phyloP scores from a whole-genome alignment of 2,113 vertebrate genomes.

The Herpetotheres cachinnans region DNA sequence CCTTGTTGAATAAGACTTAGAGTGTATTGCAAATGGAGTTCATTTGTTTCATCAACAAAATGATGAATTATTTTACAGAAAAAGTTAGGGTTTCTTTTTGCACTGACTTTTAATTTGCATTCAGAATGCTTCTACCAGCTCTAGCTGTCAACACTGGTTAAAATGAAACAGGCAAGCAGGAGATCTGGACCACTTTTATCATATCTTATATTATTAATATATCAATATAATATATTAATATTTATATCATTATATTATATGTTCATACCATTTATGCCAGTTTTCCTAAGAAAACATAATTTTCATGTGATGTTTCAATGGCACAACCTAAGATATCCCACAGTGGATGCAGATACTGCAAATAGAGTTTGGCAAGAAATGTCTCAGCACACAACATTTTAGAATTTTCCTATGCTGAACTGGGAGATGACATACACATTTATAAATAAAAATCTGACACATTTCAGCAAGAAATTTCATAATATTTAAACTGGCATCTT shows the following conservation, averaged over 20 bases:
- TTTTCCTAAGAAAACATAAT: neutral
- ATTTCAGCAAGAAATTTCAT: neutral
- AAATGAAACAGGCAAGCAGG: neutral
- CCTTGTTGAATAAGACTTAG: neutral
- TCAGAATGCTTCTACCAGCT: neutral
- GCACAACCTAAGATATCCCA: neutral
- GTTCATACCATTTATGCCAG: neutral
- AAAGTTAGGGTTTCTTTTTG: neutral
- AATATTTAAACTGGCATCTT: neutral
- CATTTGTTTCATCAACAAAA: neutral
- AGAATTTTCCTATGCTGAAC: neutral
- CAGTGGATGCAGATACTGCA: neutral
- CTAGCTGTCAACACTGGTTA: neutral
- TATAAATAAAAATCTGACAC: neutral
- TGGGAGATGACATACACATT: neutral
- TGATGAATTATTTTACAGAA: neutral
- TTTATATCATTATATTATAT: too few species aligned
- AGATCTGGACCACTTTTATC: neutral
- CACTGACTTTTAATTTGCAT: neutral
- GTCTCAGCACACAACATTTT: neutral
- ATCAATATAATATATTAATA: too few species aligned
- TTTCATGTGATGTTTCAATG: neutral
- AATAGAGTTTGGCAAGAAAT: neutral
- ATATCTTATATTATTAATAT: neutral
- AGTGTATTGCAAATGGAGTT: neutral